These are phyloP conservation scores for Caenorhabditis panamensis DNA, from an alignment of 2,888 invertebrate species.

Conservation along the genomic window DNA sequence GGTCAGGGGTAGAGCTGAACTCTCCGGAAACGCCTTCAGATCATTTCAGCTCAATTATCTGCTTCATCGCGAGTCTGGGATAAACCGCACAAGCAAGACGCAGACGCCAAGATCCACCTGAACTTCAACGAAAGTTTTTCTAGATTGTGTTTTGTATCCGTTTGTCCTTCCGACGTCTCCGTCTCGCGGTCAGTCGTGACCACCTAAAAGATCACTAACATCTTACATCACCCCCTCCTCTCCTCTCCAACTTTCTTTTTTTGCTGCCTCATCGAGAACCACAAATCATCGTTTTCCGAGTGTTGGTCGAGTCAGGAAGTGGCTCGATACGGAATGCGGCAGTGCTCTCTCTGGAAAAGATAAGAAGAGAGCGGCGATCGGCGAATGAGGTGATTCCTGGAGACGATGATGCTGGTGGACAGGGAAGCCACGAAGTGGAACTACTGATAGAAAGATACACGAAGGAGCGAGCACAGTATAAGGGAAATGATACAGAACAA, in stretches of 20 bases:
- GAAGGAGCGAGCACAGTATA: not conserved
- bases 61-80: too few species aligned
- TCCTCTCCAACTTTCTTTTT: conserved; percentile 18
- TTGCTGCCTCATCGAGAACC: conserved; percentile 24
- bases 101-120: conserved; percentile 9
- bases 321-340: conserved; percentile 56
- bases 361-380: conserved; percentile 15
- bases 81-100: conserved; percentile 1
- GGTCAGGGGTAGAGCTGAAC: conserved; percentile 1
- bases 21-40: not conserved
- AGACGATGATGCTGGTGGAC: conserved; percentile 16
- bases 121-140: not conserved
- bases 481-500: not conserved
- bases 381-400: conserved; percentile 42
- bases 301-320: conserved; percentile 53
- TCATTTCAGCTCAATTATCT: conserved; percentile 35
- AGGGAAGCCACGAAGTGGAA: not conserved
- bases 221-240: conserved; percentile 46
- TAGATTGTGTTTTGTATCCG: conserved; percentile 41
- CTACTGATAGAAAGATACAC: not conserved
- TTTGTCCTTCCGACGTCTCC: conserved; percentile 39
- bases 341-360: conserved; percentile 32
- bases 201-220: conserved; percentile 51
- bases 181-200: conserved; percentile 39
- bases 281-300: conserved; percentile 57